Base-by-base conservation (phyloP, 1,140 invertebrate genomes). In the Dolichoris vasculosae region DNA sequence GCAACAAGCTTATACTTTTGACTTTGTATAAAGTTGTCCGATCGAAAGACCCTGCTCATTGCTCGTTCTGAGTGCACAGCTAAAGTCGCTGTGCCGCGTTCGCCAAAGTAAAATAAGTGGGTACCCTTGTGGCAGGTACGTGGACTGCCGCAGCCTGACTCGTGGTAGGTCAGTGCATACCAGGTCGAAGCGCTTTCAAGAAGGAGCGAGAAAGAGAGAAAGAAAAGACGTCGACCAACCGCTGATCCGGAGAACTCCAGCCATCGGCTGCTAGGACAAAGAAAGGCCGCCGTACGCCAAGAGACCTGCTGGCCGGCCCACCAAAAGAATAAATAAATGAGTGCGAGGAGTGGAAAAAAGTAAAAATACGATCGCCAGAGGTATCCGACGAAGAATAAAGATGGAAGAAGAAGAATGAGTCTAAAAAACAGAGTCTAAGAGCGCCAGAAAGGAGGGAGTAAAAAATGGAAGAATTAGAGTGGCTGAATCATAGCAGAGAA, bases 241-340 rank as follows among this genome's bases (percentile, higher is more conserved):
- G 83, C 81, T 85, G 85, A 84, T 86, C 86, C 85, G 69, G 51
- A 73, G 84, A 64, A 46, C 38, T 64, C 38, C 59, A 81, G 87
- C 87, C 67, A 88, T 88, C 88, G 88, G 88, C 89, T 88, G 89
- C 88, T 88, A 90, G 91, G 90, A 92, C 91, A 92, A 92, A 92
- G 91, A 90, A 88, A 89, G 86, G 90, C 91, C 90, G 90, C 87
- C 48, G 46, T n/a, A 35, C 63, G 8, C 3, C 23, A 2, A 26
- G n/a, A n/a, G n/a, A n/a, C 7, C 23, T 3, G 17, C 30, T 67
- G 46, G 17, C 20, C 90, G 89, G 90, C 87, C 90, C 90, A 90
- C 89, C 90, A 89, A 92, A 92, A 91, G 89, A 89, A 91, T 90
- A 92, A 91, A 91, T 91, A 91, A 91, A 90, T 88, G 88, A 90